Conservation (phyloP, 2,113 vertebrate genomes). For the Cephalopterus ornatus region DNA sequence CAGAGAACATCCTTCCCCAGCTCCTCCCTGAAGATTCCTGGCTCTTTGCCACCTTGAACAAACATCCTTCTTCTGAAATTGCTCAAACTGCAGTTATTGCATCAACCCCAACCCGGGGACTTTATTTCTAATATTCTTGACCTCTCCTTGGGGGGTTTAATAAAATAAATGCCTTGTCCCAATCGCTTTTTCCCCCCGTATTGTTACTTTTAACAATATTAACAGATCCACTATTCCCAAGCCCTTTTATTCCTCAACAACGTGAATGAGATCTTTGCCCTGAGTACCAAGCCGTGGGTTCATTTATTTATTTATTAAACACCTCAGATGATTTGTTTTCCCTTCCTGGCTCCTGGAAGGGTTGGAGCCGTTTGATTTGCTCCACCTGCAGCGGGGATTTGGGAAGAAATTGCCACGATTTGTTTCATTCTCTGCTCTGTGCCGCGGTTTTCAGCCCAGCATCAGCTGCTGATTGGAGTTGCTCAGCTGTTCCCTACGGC, state of each 20-base stretch:
- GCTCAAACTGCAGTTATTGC: background rate
- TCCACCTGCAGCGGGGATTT: background rate
- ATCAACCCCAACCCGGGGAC: background rate
- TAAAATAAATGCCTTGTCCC: background rate
- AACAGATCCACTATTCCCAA: background rate
- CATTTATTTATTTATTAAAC: background rate
- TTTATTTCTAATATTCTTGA: constrained; percentile 39
- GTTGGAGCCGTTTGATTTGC: background rate
- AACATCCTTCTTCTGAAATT: background rate
- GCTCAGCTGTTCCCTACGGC: background rate
- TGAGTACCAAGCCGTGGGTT: background rate
- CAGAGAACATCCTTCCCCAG: background rate
- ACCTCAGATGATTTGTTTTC: background rate
- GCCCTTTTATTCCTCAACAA: background rate
- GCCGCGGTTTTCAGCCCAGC: background rate
- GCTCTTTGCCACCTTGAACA: background rate
- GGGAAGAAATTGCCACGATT: background rate
- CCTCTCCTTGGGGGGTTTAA: background rate
- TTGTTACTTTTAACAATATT: background rate
- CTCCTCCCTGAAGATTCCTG: background rate
- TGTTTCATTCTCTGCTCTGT: background rate
- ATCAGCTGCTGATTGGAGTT: background rate
- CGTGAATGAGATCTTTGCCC: background rate
- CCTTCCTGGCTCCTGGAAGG: background rate
- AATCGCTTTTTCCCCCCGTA: background rate